Percentiles rank a stretch among this genome's conserved stretches.
These are phyloP conservation scores for Pseudorhombus dupliciocellatus DNA, from an alignment of 2,113 vertebrate species.

Conservation along the genomic window DNA sequence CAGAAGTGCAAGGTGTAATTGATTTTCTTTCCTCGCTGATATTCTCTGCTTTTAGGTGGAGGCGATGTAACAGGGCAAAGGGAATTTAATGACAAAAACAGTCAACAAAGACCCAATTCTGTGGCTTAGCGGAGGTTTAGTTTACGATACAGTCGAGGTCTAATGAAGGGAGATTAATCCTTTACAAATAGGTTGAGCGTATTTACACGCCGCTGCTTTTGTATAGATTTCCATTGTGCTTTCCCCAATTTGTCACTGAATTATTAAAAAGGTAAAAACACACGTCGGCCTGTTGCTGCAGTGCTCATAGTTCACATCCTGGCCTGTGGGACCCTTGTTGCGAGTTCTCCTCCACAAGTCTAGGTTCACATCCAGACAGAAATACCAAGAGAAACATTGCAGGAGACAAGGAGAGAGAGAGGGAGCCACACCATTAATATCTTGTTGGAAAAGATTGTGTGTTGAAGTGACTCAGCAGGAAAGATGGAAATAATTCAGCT, in stretches of 20 bases:
- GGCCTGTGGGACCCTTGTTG: background rate
- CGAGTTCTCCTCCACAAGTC: background rate
- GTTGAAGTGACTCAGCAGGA: too few relatives aligned
- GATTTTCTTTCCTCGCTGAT: constrained; percentile 63
- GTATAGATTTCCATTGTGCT: constrained; percentile 21
- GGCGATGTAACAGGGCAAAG: constrained; percentile 43
- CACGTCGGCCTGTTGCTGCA: background rate
- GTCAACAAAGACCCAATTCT: constrained; percentile 66
- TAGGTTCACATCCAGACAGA: too few relatives aligned
- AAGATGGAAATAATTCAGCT: too few relatives aligned
- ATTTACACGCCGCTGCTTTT: constrained; percentile 48
- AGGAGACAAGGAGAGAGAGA: too few relatives aligned
- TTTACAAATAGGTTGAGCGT: constrained; percentile 55
- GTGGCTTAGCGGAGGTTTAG: constrained; percentile 61
- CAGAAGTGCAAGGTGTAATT: constrained; percentile 69
- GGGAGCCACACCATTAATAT: too few relatives aligned
- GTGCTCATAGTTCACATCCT: background rate
- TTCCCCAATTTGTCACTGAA: constrained; percentile 37
- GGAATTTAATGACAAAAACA: constrained; percentile 75
- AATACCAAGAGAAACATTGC: too few relatives aligned
- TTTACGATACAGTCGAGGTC: constrained; percentile 52
- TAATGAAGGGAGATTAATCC: constrained; percentile 68
- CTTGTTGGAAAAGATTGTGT: too few relatives aligned
- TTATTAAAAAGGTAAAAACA: constrained; percentile 48
- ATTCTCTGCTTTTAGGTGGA: constrained; percentile 57